Evolutionary conservation across 2,888 invertebrate genomes (phyloP), one percentile per base, ranked within the genome.

Genomic region (Crossocerus cetratus): DNA sequence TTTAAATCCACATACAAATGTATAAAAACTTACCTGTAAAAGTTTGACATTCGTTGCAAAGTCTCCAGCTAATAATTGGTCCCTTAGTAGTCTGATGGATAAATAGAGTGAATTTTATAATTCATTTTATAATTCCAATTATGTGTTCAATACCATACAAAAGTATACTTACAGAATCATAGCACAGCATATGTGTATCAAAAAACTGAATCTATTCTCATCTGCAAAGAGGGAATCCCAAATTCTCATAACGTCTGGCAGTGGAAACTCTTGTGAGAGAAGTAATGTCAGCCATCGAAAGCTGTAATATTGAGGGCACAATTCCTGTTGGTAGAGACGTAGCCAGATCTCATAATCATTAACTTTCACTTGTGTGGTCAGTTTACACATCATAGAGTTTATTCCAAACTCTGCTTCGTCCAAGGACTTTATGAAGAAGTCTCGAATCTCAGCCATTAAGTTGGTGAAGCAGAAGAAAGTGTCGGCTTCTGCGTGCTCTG

Each of bases 391-490:
- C 94, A 97, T 95, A 80, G 94, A 94, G 89, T 96, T 96, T 74
- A 98, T 97, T 1, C 99, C 98, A 86, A 96, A 94, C 82, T 96
- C 96, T 0, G 97, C 94, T 90, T 98, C 97, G 90, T 99, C 99
- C 81, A 99, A 91, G 0, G 97, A 96, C 86, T 98, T 97, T 81
- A 99, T 99, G 89, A 99, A 99, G 88, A 97, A 97, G 90, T 99
- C 99, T 32, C 99, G 93, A 75, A 99, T 98, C 91, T 99, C 99
- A 0, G 96, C 95, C 99, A 99, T 99, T 62, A 99, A 91, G 89
- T 98, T 98, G 2, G 99, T 99, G 90, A 99, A 99, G 88, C 99
- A 98, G 91, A 98, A 99, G 91, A 99, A 99, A 74, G 98, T 96
- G 89, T 99, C 99, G 0, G 99, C 97, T 90, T 99, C 99, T 0